Evolutionary conservation across 2,797 vertebrate genomes (phyloP), one percentile per base, ranked within the genome.

Genomic region (Takifugu rubripes): DNA sequence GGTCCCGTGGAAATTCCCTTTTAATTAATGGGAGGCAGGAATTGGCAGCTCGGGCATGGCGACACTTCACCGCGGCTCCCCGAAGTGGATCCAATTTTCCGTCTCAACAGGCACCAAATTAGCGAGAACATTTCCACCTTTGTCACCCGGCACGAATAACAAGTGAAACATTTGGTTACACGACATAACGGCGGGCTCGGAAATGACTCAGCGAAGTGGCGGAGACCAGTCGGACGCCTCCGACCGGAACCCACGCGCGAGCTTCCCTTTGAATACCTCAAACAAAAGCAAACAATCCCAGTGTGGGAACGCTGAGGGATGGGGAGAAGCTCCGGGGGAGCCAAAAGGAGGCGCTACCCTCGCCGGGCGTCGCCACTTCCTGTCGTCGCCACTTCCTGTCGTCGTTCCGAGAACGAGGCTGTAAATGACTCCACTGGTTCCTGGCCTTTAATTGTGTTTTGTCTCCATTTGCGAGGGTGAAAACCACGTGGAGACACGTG

Each of bases 61-160:
- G 55, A 81, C 80, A 64, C 83, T 86, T 40, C 71, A 77, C 77
- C 81, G 25, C 49, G 3, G 72, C 79, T 82, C 83, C 85, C 79
- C 83, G 79, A 82, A 88, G 86, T 78, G 82, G 78, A 84, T 86
- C 85, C 86, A 88, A 91, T 90, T 89, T 90, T 90, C 87, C 85
- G 86, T 90, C 88, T 90, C 87, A 89, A 87, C 86, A 84, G 85
- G 83, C 82, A 85, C 89, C 90, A 87, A 89, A 90, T 92, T 91
- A 92, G 87, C 82, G 79, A 77, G 87, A 88, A 88, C 82, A 86
- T 86, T 86, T 81, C 79, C 72, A 77, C 78, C 77, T 72, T 77
- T 52, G 78, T 88, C 86, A 82, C 86, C 59, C 78, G 27, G 63
- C 65, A 68, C 77, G 52, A 76, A 78, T 84, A 83, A 86, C 82